Percentiles rank a stretch among this genome's conserved stretches.
These are phyloP conservation scores for Stichodactyla mertensii DNA, from an alignment of 64 coral and sea anemone genomes.

Conservation along the genomic window DNA sequence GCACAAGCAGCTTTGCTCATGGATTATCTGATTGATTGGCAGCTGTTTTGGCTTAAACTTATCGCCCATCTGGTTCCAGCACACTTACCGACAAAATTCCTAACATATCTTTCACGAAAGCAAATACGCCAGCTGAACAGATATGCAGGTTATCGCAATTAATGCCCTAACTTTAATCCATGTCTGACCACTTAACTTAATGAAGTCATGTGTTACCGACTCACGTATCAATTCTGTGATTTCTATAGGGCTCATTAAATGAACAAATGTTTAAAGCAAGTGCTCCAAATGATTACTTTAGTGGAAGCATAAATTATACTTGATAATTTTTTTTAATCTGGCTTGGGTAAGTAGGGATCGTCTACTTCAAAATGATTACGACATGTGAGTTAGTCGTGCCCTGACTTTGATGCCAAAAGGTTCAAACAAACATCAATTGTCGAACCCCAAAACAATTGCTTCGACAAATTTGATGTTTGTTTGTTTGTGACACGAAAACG, in stretches of 20 bases:
- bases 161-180: neutral
- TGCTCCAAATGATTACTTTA: neutral
- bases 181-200: neutral
- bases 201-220: neutral
- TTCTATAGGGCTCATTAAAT: no score
- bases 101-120: neutral
- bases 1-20: neutral
- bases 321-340: neutral
- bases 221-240: neutral
- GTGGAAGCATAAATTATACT: neutral
- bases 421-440: no score
- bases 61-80: neutral
- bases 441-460: no score
- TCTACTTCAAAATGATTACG: neutral
- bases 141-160: neutral
- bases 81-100: neutral
- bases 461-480: no score
- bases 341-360: neutral
- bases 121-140: neutral
- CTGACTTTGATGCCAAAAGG: no score
- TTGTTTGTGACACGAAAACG: no score
- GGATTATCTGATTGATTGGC: neutral
- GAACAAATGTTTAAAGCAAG: neutral
- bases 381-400: neutral
- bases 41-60: neutral